Evolutionary conservation across 2,888 invertebrate genomes (phyloP).

Genomic region (Ectobius pallidus): DNA sequence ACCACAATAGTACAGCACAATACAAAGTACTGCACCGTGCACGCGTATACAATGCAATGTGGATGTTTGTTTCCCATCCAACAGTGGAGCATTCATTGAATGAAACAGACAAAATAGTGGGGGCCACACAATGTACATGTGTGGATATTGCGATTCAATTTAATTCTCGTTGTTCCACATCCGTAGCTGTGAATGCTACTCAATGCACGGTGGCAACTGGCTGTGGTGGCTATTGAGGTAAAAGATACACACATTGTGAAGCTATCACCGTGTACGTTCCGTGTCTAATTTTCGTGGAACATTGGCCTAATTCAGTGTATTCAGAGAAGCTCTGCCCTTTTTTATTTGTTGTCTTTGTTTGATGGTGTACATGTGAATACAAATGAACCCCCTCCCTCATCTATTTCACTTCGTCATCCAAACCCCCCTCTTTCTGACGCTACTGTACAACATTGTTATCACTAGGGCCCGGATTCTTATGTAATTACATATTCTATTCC

Average conservation of each 20-base stretch:
- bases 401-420: too few species aligned
- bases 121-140: slow-evolving; percentile 29
- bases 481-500: too few species aligned
- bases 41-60: slow-evolving; percentile 30
- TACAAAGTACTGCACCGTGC: slow-evolving; percentile 31
- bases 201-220: slow-evolving; percentile 14
- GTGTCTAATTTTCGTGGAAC: slow-evolving; percentile 36
- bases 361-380: slow-evolving; percentile 10
- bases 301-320: slow-evolving; percentile 27
- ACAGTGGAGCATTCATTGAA: slow-evolving; percentile 31
- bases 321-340: slow-evolving; percentile 17
- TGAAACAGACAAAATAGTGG: slow-evolving; percentile 37
- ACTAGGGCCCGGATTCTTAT: too few species aligned
- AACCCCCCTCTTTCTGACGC: not conserved
- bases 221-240: slow-evolving; percentile 33
- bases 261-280: slow-evolving; percentile 27
- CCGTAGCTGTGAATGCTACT: slow-evolving; percentile 35
- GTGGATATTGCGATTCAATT: slow-evolving; percentile 40
- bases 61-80: slow-evolving; percentile 35
- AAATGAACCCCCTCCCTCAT: slow-evolving; percentile 16
- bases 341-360: slow-evolving; percentile 15
- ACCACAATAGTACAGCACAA: slow-evolving; percentile 27
- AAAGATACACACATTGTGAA: slow-evolving; percentile 35
- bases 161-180: slow-evolving; percentile 41
- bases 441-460: slow-evolving; percentile 1